Base-by-base conservation (phyloP, 2,888 invertebrate species). In the Erebia aethiops region DNA sequence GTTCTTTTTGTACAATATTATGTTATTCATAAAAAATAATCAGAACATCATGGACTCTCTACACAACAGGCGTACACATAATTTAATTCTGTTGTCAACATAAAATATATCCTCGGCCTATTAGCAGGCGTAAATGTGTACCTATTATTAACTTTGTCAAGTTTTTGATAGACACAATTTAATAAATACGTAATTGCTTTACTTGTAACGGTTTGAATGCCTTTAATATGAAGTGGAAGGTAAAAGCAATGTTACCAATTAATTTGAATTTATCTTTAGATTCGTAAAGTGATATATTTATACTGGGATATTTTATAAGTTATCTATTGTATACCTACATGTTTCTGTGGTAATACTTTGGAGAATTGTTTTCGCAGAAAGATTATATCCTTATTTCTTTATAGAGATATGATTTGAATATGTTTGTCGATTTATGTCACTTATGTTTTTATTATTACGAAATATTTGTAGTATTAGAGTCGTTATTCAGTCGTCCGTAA, bases 41-140 rank as follows among this genome's bases (percentile, higher is more conserved):
- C 13, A 54, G 13, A 43, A 71, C 46, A 21, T 18, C 60, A 60
- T 75, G 67, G 75, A 46, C 41, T 60, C 70, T 52, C 65, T 68
- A 73, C 58, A 67, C 49, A 16, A 35, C 13, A 35, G 51, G 13
- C 67, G 49, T 71, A 71, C 54, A 57, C 18, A 54, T 71, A 71
- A 73, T 74, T 74, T 70, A 72, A 74, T 72, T 74, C 49, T 16
- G 61, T 58, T 68, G 70, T 56, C 70, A 72, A 71, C 74, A 70
- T 69, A 69, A 74, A 71, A 74, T 72, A 68, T 72, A 26, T 43
- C 65, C 46, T 16, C n/a, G 56, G 51, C 65, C 62, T 67, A 70
- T 75, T 74, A 75, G 68, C 63, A 61, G 46, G 49, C n/a, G 70
- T 65, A 69, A 64, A 67, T 60, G 70, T 60, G 70, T 69, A 43